Percentiles rank a stretch among this genome's conserved stretches.
These are phyloP conservation scores for Drepanosiphum platanoidis DNA, from an alignment of 2,888 invertebrate species.

Conservation along the genomic window DNA sequence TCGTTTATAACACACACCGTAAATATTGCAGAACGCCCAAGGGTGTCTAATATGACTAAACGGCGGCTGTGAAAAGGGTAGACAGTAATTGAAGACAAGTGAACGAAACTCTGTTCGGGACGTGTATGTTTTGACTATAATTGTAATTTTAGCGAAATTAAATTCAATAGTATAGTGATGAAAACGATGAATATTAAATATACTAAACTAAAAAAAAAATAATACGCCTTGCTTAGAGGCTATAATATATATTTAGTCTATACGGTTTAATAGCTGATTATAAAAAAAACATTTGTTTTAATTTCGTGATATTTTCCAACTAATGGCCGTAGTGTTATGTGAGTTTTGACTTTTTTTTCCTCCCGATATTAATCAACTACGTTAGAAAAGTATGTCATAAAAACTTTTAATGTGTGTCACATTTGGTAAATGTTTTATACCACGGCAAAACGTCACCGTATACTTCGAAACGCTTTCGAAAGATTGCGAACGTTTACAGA, in stretches of 20 bases:
- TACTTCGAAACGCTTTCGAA: too few relatives aligned
- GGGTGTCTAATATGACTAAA: neutral
- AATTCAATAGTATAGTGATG: neutral
- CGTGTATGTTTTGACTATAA: neutral
- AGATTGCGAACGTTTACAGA: too few relatives aligned
- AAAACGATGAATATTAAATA: neutral
- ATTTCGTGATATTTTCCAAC: neutral
- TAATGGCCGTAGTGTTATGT: too few relatives aligned
- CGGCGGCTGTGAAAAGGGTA: constrained; percentile 27
- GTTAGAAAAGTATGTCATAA: too few relatives aligned
- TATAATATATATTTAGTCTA: neutral
- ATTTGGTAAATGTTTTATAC: too few relatives aligned
- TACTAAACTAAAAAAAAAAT: neutral
- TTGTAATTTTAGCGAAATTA: neutral
- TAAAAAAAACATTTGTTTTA: neutral
- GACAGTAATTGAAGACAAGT: constrained; percentile 29
- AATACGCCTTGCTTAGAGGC: neutral
- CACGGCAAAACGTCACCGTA: too few relatives aligned
- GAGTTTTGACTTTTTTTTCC: too few relatives aligned
- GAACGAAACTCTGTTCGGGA: neutral
- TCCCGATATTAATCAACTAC: too few relatives aligned
- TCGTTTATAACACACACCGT: neutral
- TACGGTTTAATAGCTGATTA: too few relatives aligned
- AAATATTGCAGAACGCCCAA: neutral
- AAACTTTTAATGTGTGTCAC: too few relatives aligned